These are phyloP conservation scores for Zaprionus nigranus DNA, from an alignment of 1,140 invertebrate genomes.

Conservation along the genomic window DNA sequence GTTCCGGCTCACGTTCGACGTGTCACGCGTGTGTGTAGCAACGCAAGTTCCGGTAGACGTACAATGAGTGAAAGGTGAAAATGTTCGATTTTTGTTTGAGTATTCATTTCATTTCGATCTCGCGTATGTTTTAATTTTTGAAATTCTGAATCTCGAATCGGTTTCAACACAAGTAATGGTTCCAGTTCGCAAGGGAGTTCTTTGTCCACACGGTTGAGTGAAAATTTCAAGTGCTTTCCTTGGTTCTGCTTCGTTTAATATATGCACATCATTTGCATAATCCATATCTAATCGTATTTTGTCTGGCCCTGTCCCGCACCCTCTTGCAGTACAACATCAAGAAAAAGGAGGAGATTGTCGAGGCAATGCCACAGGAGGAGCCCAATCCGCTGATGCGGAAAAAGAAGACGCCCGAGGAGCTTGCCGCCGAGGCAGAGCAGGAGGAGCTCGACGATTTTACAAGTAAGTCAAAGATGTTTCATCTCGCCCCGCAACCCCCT, in stretches of 20 bases:
- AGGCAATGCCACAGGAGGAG: constrained; percentile 91
- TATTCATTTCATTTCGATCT: neutral
- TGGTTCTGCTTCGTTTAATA: neutral
- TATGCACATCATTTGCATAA: neutral
- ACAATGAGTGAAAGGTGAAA: neutral
- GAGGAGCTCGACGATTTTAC: constrained; percentile 98
- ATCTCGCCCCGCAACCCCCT: constrained; percentile 2
- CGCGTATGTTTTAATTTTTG: neutral
- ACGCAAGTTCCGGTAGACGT: neutral
- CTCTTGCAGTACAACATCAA: constrained; percentile 96
- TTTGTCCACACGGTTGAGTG: neutral
- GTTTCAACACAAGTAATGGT: neutral
- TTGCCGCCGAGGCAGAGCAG: constrained; percentile 96
- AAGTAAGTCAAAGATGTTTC: constrained; percentile 89
- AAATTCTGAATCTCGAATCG: neutral
- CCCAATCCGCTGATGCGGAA: constrained; percentile 96
- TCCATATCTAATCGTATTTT: constrained; percentile 2
- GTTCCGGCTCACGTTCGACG: neutral
- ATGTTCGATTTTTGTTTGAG: neutral
- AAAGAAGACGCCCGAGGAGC: constrained; percentile 98
- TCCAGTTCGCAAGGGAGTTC: neutral
- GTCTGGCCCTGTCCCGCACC: neutral
- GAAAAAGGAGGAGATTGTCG: constrained; percentile 96
- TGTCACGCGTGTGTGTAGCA: neutral
- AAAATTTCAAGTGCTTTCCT: neutral